Evolutionary conservation across 2,888 invertebrate species (phyloP).

Genomic region (Osmoderma eremita): DNA sequence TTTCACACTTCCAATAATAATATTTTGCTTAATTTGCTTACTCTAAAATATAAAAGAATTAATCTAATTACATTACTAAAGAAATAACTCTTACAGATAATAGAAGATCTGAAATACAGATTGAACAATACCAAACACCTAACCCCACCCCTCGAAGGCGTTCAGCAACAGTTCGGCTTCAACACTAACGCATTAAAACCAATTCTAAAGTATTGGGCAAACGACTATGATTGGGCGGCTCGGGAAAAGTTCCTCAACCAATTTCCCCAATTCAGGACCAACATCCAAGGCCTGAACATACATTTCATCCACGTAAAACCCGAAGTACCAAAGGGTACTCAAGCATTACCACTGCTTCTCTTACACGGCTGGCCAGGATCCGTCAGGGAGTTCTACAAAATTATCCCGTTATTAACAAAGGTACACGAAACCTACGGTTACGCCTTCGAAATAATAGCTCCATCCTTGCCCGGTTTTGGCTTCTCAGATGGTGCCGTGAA

Average conservation of each 20-base stretch:
- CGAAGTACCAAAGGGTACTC: slow-evolving; percentile 49
- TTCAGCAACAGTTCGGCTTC: slow-evolving; percentile 84
- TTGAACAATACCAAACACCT: slow-evolving; percentile 63
- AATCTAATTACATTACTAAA: too few relatives aligned
- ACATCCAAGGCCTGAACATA: slow-evolving; percentile 76
- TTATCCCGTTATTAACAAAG: slow-evolving; percentile 73
- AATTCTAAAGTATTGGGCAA: slow-evolving; percentile 80
- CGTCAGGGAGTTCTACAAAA: slow-evolving; percentile 81
- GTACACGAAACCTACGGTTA: slow-evolving; percentile 66
- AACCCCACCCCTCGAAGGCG: slow-evolving; percentile 70
- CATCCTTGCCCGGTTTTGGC: slow-evolving; percentile 67
- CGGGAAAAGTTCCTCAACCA: slow-evolving; percentile 72
- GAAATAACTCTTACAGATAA: slow-evolving; percentile 54
- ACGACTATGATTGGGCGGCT: slow-evolving; percentile 74
- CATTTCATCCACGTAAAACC: slow-evolving; percentile 70
- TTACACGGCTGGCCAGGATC: slow-evolving; percentile 94
- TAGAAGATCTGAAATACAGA: slow-evolving; percentile 68
- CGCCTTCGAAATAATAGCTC: slow-evolving; percentile 74
- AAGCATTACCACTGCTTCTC: slow-evolving; percentile 74
- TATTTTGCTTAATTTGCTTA: too few relatives aligned
- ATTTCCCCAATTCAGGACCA: slow-evolving; percentile 75
- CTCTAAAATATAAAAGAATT: too few relatives aligned
- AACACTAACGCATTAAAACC: slow-evolving; percentile 74
- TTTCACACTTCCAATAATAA: too few relatives aligned
- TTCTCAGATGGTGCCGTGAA: slow-evolving; percentile 68